Evolutionary conservation across 1,140 invertebrate genomes (phyloP), one percentile per base, ranked within the genome.

Genomic region (Steinernema khuongi): DNA sequence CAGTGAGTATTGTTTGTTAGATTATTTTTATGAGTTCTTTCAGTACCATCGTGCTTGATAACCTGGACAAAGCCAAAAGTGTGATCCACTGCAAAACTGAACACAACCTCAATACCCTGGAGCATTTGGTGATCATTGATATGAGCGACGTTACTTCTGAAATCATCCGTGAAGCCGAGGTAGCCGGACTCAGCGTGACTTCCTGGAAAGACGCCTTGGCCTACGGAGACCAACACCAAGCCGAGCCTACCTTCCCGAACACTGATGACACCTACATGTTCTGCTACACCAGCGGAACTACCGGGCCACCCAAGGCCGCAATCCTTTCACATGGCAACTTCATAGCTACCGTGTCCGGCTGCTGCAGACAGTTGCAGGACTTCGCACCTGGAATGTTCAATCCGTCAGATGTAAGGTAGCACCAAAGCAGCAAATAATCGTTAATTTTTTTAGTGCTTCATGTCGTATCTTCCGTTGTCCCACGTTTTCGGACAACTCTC

Each of bases 401-500:
- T 1, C 2, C 7, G 28, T 1, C 17, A 0, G 32, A 31, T 18
- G 70, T 41, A 33, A 30, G 31, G 7, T 11, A 7, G 19, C 19
- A 7, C 50, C 22, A 14, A 60, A 60, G 50, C 14, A n/a, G 50
- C 26, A 60, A 60, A 22, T 60, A 60, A 41, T 41, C n/a, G 36
- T 41, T n/a, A 7, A 41, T n/a, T 60, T 60, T 60, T 60, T 60
- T 60, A 60, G 50, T 7, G 4, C 14, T 4, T 60, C 11, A 60
- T 97, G 28, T 96, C 94, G 66, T 97, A 96, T 86, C 89, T 98
- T 75, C 95, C 95, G 0, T 86, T 97, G 77, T 94, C 94, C 60
- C 94, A 97, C 85, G 95, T 96, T 92, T 89, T 96, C 78, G 87
- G 87, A 74, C 73, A 60, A 28, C 18, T 75, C 0, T 74, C 43